phyloP scores from a whole-genome alignment of 2,888 invertebrate species.

The Cryptocheilus praepositus region DNA sequence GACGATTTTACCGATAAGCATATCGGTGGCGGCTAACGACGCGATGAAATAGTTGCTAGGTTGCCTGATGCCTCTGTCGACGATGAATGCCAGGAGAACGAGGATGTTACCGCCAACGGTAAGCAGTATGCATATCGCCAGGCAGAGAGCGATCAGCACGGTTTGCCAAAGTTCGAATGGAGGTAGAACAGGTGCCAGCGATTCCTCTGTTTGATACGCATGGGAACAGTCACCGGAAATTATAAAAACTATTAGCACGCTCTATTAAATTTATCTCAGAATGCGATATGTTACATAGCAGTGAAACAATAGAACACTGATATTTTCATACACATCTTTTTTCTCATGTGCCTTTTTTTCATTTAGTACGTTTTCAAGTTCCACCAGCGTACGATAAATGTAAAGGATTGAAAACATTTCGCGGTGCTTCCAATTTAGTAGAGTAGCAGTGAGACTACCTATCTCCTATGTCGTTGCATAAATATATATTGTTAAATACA shows the following conservation, averaged over 20 bases:
- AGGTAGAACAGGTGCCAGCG: constrained; percentile 76
- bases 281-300: too few species aligned
- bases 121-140: constrained; percentile 91
- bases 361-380: too few species aligned
- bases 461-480: too few species aligned
- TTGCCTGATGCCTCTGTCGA: constrained; percentile 94
- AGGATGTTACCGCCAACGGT: constrained; percentile 97
- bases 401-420: too few species aligned
- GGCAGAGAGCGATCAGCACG: constrained; percentile 89
- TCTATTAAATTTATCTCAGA: too few species aligned
- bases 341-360: too few species aligned
- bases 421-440: too few species aligned
- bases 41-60: constrained; percentile 99
- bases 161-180: constrained; percentile 95
- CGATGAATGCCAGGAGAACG: constrained; percentile 95
- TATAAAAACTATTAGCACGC: too few species aligned
- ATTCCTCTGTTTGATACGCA: constrained; percentile 33
- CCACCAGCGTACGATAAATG: too few species aligned
- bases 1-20: constrained; percentile 90
- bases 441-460: too few species aligned
- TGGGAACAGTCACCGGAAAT: not conserved
- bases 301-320: too few species aligned
- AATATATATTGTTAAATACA: constrained; percentile 50
- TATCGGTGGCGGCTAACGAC: constrained; percentile 96
- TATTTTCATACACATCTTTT: too few species aligned